Base-by-base conservation (phyloP, 2,888 invertebrate species). In the Salpingus planirostris region DNA sequence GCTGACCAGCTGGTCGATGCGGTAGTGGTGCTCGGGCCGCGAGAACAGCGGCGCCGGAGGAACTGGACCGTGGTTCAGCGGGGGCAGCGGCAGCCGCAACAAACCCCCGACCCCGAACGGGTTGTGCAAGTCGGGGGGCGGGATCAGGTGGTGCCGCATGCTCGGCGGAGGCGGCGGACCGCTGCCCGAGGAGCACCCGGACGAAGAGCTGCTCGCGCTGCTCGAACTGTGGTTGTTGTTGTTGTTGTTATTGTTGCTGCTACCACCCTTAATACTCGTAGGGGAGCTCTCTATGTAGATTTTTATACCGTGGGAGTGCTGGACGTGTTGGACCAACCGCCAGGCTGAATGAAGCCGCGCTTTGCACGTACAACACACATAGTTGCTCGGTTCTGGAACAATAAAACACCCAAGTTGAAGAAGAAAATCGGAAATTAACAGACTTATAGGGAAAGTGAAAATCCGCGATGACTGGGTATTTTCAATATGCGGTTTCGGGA, bases 331-430 rank as follows among this genome's bases (percentile, higher is more conserved):
- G 22, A 96, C 77, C 39, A 96, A 72, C 35, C 85, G 76, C 96
- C 96, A 96, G 4, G 96, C 93, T n/a, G 92, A 92, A 50, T 81
- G 81, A 50, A 89, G 79, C 28, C 87, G 80, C 43, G 87, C 83
- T 58, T 91, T 90, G 71, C 96, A 96, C 47, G 92, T 91, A 26
- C 85, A 87, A 60, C 95, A 96, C 46, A 90, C 84, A 65, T 92
- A 87, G 72, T 87, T 88, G 67, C 85, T 85, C 45, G 95, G 95
- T 69, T 95, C 95, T 91, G 82, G 41, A 76, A 77, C 64, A 67
- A 53, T 18, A 10, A 3, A n/a, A 27, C 13, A 27, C 12, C 8
- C 12, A 24, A 11, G n/a, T n/a, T n/a, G n/a, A n/a, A n/a, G n/a
- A n/a, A n/a, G n/a, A n/a, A n/a, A n/a, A n/a, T n/a, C n/a, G n/a